Evolutionary conservation across 2,888 invertebrate genomes (phyloP).

Genomic region (Drosophila mimica): DNA sequence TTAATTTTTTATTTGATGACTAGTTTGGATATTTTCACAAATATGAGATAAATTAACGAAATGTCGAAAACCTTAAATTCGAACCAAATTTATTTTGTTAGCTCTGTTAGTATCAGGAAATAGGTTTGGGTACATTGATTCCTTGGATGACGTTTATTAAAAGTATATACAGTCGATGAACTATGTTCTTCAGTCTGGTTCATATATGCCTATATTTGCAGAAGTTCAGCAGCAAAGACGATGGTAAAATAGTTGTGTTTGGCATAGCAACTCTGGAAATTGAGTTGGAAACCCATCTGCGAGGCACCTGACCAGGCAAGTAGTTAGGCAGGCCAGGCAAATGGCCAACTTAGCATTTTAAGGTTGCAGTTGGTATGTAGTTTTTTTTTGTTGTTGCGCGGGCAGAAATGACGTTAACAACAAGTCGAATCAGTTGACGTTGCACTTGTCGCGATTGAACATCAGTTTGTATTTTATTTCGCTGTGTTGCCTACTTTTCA

Average conservation of each 20-base stretch:
- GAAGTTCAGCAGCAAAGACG: neutral
- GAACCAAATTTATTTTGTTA: neutral
- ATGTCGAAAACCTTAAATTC: neutral
- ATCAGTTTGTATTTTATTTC: slow-evolving; percentile 36
- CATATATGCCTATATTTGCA: neutral
- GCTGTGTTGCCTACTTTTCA: slow-evolving; percentile 70
- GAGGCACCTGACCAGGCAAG: slow-evolving; percentile 55
- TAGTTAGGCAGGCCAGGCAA: slow-evolving; percentile 33
- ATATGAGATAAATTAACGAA: neutral
- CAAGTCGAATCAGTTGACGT: slow-evolving; percentile 53
- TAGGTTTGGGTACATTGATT: neutral
- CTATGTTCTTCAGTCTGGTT: neutral
- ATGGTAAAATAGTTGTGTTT: slow-evolving; percentile 60
- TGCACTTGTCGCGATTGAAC: slow-evolving; percentile 71
- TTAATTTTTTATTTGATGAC: too few relatives aligned
- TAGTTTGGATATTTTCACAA: neutral
- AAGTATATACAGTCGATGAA: neutral
- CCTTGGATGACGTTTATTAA: neutral
- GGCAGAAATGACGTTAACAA: slow-evolving; percentile 28
- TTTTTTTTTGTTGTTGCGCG: slow-evolving; percentile 14
- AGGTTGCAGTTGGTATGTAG: slow-evolving; percentile 45
- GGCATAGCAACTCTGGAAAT: slow-evolving; percentile 13
- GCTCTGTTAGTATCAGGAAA: neutral
- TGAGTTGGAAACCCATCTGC: slow-evolving; percentile 64
- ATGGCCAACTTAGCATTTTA: slow-evolving; percentile 28